Conservation (phyloP, 2,113 vertebrate genomes). For the Neolamprologus caudopunctatus region DNA sequence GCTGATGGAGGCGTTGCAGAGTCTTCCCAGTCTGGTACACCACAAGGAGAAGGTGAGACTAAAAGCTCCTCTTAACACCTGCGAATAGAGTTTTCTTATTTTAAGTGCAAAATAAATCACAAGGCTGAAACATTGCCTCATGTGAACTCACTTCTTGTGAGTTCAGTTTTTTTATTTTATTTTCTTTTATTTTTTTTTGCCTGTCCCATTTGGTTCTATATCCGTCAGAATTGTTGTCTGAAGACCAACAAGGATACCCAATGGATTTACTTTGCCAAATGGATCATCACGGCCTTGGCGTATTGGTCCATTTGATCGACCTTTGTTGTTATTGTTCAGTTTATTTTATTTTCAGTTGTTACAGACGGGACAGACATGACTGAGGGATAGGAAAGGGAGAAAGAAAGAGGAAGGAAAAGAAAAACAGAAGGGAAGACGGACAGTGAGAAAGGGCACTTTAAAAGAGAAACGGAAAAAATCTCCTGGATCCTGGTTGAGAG, state of each 20-base stretch:
- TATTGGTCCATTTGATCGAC: no score
- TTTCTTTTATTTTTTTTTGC: background rate
- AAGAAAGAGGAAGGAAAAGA: no score
- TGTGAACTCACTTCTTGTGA: background rate
- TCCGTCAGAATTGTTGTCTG: fast-evolving
- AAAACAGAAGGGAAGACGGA: no score
- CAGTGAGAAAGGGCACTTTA: no score
- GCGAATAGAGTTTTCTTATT: background rate
- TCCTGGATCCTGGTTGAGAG: no score
- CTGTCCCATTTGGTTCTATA: background rate
- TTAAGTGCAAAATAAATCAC: background rate
- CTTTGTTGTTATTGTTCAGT: no score
- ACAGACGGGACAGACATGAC: no score
- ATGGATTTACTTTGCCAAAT: no score
- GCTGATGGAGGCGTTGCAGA: conserved; percentile 81
- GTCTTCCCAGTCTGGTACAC: conserved; percentile 79
- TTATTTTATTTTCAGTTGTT: no score
- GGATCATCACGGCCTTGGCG: no score
- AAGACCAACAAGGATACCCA: background rate
- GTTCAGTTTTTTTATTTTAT: fast-evolving
- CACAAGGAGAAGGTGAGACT: conserved; percentile 84
- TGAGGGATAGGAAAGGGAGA: no score
- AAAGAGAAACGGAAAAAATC: no score
- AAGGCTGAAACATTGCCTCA: background rate
- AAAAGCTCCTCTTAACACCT: background rate